Percentiles rank a stretch among this genome's conserved stretches.
Evolutionary conservation across 2,113 vertebrate genomes (phyloP).

Genomic region (Clinocottus analis): DNA sequence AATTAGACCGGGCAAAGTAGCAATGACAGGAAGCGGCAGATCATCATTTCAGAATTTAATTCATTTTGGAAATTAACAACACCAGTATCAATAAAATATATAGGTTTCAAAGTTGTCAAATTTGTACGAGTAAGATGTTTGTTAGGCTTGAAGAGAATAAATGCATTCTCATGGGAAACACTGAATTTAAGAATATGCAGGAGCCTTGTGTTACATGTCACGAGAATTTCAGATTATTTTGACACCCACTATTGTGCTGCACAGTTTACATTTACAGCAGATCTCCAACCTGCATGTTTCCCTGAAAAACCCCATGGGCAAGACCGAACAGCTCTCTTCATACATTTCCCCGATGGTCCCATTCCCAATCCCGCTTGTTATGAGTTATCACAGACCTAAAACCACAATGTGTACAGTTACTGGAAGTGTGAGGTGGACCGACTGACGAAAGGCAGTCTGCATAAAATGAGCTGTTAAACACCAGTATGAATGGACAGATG

Average conservation of each 20-base stretch:
- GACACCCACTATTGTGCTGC: conserved; percentile 1
- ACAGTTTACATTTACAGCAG: conserved; percentile 11
- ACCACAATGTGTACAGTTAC: conserved; percentile 57
- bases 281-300: conserved; percentile 18
- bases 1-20: neutral
- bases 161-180: too few relatives aligned
- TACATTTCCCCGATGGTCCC: conserved; percentile 30
- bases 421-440: conserved; percentile 4
- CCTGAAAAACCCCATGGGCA: conserved; percentile 24
- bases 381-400: conserved; percentile 46
- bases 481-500: conserved; percentile 45
- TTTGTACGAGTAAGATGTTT: neutral
- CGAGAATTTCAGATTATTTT: neutral
- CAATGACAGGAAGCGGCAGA: neutral
- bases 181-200: neutral
- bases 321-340: conserved; percentile 24
- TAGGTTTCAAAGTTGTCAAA: neutral
- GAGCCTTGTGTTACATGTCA: neutral
- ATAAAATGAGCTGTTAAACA: conserved; percentile 54
- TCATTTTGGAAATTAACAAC: neutral
- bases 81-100: neutral
- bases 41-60: neutral
- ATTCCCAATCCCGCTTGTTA: conserved; percentile 20
- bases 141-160: neutral
- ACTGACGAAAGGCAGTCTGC: conserved; percentile 31